Percentiles rank a stretch among this genome's conserved stretches.
These are phyloP conservation scores for Plebejus melissa DNA, from an alignment of 2,888 invertebrate species.

Conservation along the genomic window DNA sequence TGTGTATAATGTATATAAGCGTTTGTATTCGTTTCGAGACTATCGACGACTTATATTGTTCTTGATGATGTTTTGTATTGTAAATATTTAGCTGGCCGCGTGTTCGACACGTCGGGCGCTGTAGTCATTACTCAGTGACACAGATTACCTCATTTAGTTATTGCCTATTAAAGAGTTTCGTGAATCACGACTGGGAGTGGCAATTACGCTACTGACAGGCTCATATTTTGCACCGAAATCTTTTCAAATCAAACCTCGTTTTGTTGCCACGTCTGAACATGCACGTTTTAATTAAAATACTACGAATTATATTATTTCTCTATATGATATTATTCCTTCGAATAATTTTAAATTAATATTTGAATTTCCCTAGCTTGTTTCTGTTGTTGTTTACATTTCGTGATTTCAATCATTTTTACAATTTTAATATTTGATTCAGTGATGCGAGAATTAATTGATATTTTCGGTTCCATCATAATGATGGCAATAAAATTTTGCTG, in stretches of 20 bases:
- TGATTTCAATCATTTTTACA: background rate
- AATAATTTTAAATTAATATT: background rate
- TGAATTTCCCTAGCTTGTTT: background rate
- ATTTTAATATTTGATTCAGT: background rate
- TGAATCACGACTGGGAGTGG: background rate
- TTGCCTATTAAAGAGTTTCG: background rate
- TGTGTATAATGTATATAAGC: background rate
- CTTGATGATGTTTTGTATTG: background rate
- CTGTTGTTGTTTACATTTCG: background rate
- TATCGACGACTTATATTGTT: background rate
- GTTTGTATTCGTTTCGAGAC: background rate
- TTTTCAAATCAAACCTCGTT: background rate
- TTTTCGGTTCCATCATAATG: too few species aligned
- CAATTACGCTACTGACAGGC: background rate
- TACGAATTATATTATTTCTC: background rate
- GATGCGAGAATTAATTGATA: too few species aligned
- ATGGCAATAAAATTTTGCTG: background rate
- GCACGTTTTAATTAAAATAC: background rate
- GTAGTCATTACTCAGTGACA: background rate
- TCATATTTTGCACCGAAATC: background rate
- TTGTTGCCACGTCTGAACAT: background rate
- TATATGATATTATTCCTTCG: background rate
- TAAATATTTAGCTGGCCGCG: conserved; percentile 4
- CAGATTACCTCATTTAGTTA: background rate
- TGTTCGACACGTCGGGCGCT: background rate